Evolutionary conservation across 2,888 invertebrate species (phyloP), one percentile per base, ranked within the genome.

Genomic region (Sminthurides aquaticus): DNA sequence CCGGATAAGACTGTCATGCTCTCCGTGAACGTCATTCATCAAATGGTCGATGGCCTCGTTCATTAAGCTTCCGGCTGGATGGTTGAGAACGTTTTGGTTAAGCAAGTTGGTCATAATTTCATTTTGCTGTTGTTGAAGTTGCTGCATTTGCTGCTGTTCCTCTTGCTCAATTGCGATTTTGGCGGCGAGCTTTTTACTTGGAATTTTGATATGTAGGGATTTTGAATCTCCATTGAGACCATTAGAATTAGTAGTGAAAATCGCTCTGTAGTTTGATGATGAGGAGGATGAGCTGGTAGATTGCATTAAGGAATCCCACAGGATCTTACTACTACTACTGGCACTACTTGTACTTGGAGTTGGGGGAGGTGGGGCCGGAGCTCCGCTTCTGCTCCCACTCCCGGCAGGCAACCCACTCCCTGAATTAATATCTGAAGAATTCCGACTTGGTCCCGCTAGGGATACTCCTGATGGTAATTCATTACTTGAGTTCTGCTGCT

Each of bases 101-200:
- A 29, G 22, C 57, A 29, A 28, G 5, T 20, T 8, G 57, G 20
- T 59, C 27, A 22, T 48, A 15, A 49, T 24, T 24, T 49, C 49
- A 57, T 57, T 57, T 20, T 63, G 57, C 27, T 67, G 59, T 29
- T 64, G 59, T 48, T 59, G 54, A 24, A 27, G 59, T 24, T n/a
- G 43, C n/a, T n/a, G 24, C 26, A 28, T 49, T 22, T 27, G 60
- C 56, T 70, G 62, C 49, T 71, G 65, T 57, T 72, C 70, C 60
- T 74, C 74, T 61, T 67, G 69, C 11, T 68, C 72, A 60, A 68
- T 71, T 0, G 74, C 74, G 55, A 74, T 65, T 68, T 72, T 74
- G 22, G 74, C 74, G 1, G 70, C 72, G 2, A 70, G 29, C 56
- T 74, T 74, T 55, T 74, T 74, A 56, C 70, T 71, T 2, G 72